phyloP scores from a whole-genome alignment of 2,888 invertebrate genomes.

The Latrodectus elegans region DNA sequence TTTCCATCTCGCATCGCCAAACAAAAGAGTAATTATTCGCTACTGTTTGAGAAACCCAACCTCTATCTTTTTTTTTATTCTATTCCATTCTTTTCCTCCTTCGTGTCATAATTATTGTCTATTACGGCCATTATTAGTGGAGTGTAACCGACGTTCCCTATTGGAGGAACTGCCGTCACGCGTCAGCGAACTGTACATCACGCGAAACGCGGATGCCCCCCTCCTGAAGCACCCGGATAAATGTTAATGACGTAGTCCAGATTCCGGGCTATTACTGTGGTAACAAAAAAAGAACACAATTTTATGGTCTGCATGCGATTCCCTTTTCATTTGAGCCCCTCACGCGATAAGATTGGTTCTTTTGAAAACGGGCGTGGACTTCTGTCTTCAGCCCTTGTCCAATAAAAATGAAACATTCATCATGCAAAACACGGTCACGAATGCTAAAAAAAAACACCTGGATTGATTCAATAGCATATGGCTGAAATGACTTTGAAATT shows the following conservation, averaged over 20 bases:
- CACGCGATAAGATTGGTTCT: conserved; percentile 11
- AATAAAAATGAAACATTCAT: conserved; percentile 15
- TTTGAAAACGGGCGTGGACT: conserved; percentile 1
- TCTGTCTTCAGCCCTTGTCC: conserved; percentile 34
- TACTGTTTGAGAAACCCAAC: not conserved
- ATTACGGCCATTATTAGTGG: conserved; percentile 55
- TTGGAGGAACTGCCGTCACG: conserved; percentile 37
- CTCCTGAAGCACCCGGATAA: conserved; percentile 18
- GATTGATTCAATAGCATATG: no score
- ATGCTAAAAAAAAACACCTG: not conserved
- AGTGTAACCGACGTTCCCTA: conserved; percentile 34
- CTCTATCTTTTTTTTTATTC: no score
- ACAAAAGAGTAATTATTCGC: conserved; percentile 30
- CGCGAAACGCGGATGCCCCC: conserved; percentile 33
- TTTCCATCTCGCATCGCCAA: conserved; percentile 10
- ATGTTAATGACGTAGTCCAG: conserved; percentile 31
- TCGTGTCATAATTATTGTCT: conserved; percentile 34
- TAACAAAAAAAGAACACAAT: conserved; percentile 32
- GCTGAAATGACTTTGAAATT: no score
- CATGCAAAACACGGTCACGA: conserved; percentile 15
- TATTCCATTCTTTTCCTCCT: not conserved
- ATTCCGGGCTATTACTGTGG: conserved; percentile 34
- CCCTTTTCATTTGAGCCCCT: conserved; percentile 12
- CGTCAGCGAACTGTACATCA: conserved; percentile 2
- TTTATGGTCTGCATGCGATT: conserved; percentile 25